Base-by-base conservation (phyloP, 1,140 invertebrate genomes). In the Drepana arcuata region DNA sequence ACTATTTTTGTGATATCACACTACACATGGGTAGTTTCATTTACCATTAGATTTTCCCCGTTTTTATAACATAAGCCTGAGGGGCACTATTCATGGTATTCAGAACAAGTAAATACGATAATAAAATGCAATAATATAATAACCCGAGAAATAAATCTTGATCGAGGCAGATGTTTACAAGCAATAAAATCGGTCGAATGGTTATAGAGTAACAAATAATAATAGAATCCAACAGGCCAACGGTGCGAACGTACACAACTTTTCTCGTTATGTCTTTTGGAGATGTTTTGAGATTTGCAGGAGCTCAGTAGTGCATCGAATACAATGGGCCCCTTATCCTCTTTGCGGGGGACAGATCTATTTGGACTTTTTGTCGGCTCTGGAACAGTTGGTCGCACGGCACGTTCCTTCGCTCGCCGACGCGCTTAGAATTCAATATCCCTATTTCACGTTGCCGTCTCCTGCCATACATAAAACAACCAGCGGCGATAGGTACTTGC, bases 341-440 rank as follows among this genome's bases (percentile, higher is more conserved):
- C 39, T 49, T 44, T 50, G 48, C 36, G 44, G 49, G 49, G 37
- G 23, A 58, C 48, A 57, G 51, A 55, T 70, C 48, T 51, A 60
- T 67, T 62, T 50, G 30, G 45, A 67, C 41, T 70, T 69, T 66
- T 68, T 64, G 45, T 48, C 27, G 47, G 50, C 49, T 54, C 49
- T 41, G 39, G 46, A 61, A 49, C 52, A 43, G 56, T 56, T 52
- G 59, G 48, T 56, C 54, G 56, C 49, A 48, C 9, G 41, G 31
- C 59, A 63, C 59, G 59, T 63, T 59, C 59, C 46, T 49, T 55
- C 56, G 58, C 48, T 53, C 48, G 44, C 9, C 29, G 33, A 61
- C 60, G 52, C 54, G 60, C 43, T 58, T 52, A 46, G 65, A 69
- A 69, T 69, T 69, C 61, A 69, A 69, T 69, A 63, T 60, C 38